Conservation (phyloP, 1,140 invertebrate species). For the Thaumetopoea pityocampa region DNA sequence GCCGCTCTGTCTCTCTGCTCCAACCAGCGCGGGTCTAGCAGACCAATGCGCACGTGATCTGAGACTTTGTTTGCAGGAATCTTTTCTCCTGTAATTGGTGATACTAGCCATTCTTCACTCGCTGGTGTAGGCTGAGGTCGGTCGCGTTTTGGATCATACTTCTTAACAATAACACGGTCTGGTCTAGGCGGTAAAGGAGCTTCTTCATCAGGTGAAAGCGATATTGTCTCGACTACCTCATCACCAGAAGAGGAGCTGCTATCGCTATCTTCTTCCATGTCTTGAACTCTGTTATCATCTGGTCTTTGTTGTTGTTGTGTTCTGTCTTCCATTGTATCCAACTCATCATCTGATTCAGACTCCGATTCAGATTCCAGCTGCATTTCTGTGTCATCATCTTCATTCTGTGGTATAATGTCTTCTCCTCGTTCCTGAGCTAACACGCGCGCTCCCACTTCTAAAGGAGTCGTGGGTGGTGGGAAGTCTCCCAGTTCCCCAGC, state of each 20-base stretch:
- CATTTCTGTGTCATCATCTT: slow-evolving; percentile 82
- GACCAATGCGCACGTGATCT: slow-evolving; percentile 97
- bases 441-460: slow-evolving; percentile 96
- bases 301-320: slow-evolving; percentile 73
- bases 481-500: slow-evolving; percentile 96
- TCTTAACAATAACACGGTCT: slow-evolving; percentile 97
- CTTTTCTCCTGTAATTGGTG: slow-evolving; percentile 97
- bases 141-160: slow-evolving; percentile 95
- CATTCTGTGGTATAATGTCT: slow-evolving; percentile 50
- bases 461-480: slow-evolving; percentile 96
- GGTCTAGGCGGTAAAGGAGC: slow-evolving; percentile 90
- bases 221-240: slow-evolving; percentile 76
- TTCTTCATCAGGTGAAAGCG: slow-evolving; percentile 74
- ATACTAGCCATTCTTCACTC: slow-evolving; percentile 95
- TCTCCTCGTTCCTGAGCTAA: slow-evolving; percentile 86
- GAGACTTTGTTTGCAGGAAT: slow-evolving; percentile 98
- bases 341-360: slow-evolving; percentile 81
- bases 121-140: slow-evolving; percentile 77
- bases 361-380: slow-evolving; percentile 79
- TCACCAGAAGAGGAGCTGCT: slow-evolving; percentile 87
- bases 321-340: slow-evolving; percentile 81
- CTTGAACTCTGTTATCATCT: slow-evolving; percentile 80
- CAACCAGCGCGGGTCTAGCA: slow-evolving; percentile 98
- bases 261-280: slow-evolving; percentile 97
- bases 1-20: slow-evolving; percentile 90